A percentile compares a stretch with the other conserved stretches of the same genome.
Evolutionary conservation across 1,140 invertebrate species (phyloP).

Genomic region (Pseudomyrmex pallidus): DNA sequence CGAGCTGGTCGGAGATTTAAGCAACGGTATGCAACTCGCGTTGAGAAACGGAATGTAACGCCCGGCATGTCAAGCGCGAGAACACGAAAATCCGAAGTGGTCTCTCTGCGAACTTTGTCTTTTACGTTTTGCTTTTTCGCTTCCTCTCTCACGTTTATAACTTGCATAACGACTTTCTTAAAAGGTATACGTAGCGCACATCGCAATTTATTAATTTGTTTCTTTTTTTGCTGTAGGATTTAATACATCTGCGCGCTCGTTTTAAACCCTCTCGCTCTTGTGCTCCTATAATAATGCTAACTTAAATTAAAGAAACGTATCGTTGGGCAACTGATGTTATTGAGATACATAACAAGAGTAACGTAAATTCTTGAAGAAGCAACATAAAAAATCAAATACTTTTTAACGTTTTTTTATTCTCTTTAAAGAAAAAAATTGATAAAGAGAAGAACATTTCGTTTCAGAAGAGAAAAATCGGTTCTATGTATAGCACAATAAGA

Average conservation of each 20-base stretch:
- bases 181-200: not conserved
- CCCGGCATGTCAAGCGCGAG: not conserved
- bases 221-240: no score
- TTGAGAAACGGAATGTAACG: slow-evolving; percentile 29
- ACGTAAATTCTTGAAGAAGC: not conserved
- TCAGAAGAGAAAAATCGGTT: not conserved
- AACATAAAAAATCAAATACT: not conserved
- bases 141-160: slow-evolving; percentile 1
- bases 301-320: not conserved
- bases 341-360: no score
- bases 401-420: not conserved
- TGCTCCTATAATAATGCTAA: not conserved
- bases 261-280: not conserved
- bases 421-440: no score
- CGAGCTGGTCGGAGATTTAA: slow-evolving; percentile 28
- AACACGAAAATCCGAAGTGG: slow-evolving; percentile 25
- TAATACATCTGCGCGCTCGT: not conserved
- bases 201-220: not conserved
- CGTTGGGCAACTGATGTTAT: not conserved
- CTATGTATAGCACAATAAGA: not conserved
- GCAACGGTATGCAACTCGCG: slow-evolving; percentile 24
- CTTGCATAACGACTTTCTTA: not conserved
- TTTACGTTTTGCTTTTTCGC: not conserved
- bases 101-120: not conserved
- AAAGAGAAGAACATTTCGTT: not conserved